Percentiles rank a stretch among this genome's conserved stretches.
Conservation (phyloP, 1,140 invertebrate genomes). For the Dinothrombium tinctorium region DNA sequence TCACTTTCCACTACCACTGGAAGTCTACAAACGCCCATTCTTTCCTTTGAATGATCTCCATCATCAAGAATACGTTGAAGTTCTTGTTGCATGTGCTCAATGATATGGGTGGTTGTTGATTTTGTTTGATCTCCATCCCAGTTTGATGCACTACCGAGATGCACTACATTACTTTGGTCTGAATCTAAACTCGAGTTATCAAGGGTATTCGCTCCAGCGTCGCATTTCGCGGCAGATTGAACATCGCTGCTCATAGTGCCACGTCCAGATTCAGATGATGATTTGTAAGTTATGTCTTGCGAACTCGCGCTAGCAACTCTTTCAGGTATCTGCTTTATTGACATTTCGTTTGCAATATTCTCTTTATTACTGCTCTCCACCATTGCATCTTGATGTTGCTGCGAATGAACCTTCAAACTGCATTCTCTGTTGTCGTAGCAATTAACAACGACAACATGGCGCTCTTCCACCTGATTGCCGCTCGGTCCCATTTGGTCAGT, state of each 20-base stretch:
- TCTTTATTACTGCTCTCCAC: too few relatives aligned
- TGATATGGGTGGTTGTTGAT: not conserved
- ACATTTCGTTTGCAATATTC: not conserved
- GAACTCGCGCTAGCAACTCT: constrained; percentile 3
- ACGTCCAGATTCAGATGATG: constrained; percentile 22
- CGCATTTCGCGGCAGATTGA: not conserved
- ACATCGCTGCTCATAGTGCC: constrained; percentile 17
- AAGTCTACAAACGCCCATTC: not conserved
- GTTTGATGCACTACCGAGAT: not conserved
- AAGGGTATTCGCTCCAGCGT: not conserved
- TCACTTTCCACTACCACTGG: constrained; percentile 2
- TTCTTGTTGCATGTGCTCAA: constrained; percentile 17
- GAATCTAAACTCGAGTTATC: constrained; percentile 7
- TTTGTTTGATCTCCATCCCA: not conserved
- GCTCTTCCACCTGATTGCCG: too few relatives aligned
- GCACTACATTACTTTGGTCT: constrained; percentile 7
- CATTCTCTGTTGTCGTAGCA: too few relatives aligned
- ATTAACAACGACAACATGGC: too few relatives aligned
- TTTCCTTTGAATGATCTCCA: not conserved
- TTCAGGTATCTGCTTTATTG: not conserved
- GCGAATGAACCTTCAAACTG: too few relatives aligned
- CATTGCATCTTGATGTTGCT: too few relatives aligned
- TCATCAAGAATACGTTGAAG: constrained; percentile 8
- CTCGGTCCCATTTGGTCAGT: too few relatives aligned
- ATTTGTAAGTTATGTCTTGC: constrained; percentile 12